Percentiles rank a stretch among this genome's conserved stretches.
Conservation (phyloP, 2,888 invertebrate genomes). For the Camptogramma bilineatum region DNA sequence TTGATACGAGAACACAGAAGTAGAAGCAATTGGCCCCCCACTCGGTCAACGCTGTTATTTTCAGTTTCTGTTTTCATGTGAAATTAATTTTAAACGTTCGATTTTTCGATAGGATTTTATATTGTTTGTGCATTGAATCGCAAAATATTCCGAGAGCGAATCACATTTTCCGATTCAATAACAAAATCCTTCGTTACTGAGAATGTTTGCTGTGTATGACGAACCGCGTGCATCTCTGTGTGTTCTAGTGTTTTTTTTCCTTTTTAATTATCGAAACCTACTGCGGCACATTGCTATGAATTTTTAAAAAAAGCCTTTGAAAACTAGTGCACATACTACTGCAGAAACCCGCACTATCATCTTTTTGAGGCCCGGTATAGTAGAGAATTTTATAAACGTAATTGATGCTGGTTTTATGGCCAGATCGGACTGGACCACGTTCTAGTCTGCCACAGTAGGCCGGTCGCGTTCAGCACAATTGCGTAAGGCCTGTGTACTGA, state of each 20-base stretch:
- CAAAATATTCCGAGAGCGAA: neutral
- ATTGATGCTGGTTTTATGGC: neutral
- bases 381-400: neutral
- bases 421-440: neutral
- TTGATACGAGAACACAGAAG: too few relatives aligned
- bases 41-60: too few relatives aligned
- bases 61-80: too few relatives aligned
- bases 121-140: neutral
- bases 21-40: too few relatives aligned
- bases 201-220: neutral
- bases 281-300: neutral
- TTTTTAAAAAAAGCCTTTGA: neutral
- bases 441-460: neutral
- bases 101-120: too few relatives aligned
- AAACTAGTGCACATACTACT: neutral
- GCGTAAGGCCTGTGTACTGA: conserved; percentile 7
- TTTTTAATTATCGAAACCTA: neutral
- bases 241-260: neutral
- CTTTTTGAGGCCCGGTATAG: neutral
- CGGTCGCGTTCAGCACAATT: conserved; percentile 1
- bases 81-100: too few relatives aligned
- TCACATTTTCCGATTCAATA: neutral
- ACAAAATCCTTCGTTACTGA: neutral
- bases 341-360: neutral
- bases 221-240: neutral